Evolutionary conservation across 2,888 invertebrate genomes (phyloP), one percentile per base, ranked within the genome.

Genomic region (Diogma glabrata): DNA sequence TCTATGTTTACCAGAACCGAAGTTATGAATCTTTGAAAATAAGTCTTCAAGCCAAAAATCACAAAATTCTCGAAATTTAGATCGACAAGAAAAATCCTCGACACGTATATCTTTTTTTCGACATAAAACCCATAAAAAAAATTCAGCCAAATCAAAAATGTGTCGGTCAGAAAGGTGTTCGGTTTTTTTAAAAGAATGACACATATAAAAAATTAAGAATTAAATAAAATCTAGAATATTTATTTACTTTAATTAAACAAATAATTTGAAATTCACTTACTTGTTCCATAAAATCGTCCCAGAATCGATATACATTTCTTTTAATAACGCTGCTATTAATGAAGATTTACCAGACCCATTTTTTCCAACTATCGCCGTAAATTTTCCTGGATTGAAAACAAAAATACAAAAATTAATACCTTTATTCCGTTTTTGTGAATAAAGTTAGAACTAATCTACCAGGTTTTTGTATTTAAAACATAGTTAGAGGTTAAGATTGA

Each of bases 341-440:
- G 88, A 87, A 1, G 82, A 79, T 64, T 91, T 91, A 3, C 91
- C 91, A 53, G 83, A 79, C 8, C 88, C 88, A 49, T 84, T 86
- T 57, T 79, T 75, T 1, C 91, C 91, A 19, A 90, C 84, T 4
- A 92, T 77, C 60, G 85, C 74, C 12, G 84, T 82, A 36, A 86
- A 63, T 63, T 81, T 80, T 23, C 82, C 82, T 78, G 57, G 43
- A 61, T 63, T n/a, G n/a, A n/a, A n/a, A n/a, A n/a, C n/a, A n/a
- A n/a, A n/a, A n/a, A n/a, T n/a, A 52, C 58, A 57, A 53, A 55
- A 48, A n/a, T n/a, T n/a, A n/a, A n/a, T n/a, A n/a, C n/a, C n/a
- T n/a, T n/a, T n/a, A n/a, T 47, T 22, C 10, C 36, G 20, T 26
- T 55, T 59, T 53, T 71, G 73, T 73, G 58, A 66, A 54, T 33